Evolutionary conservation across 1,140 invertebrate genomes (phyloP).

Genomic region (Bombus confusus): DNA sequence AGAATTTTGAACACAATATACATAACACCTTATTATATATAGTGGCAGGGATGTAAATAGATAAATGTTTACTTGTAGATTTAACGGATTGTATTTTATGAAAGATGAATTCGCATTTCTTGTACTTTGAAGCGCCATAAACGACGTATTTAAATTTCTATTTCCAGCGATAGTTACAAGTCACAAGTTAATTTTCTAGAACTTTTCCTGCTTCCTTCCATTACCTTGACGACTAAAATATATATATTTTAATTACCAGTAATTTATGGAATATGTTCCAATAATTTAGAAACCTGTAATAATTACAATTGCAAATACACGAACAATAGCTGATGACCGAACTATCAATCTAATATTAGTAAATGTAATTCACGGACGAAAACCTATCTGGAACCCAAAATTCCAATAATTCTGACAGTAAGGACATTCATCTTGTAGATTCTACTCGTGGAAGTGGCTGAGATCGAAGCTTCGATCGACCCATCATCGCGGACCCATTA

Average conservation of each 20-base stretch:
- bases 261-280: too few relatives aligned
- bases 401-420: not conserved
- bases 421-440: not conserved
- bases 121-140: not conserved
- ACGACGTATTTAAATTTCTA: not conserved
- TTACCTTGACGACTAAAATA: not conserved
- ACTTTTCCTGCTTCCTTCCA: not conserved
- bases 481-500: constrained; percentile 31
- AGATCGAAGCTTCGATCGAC: constrained; percentile 12
- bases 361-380: not conserved
- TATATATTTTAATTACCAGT: not conserved
- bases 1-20: too few relatives aligned
- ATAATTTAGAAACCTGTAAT: too few relatives aligned
- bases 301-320: too few relatives aligned
- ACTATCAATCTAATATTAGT: too few relatives aligned
- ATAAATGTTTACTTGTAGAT: not conserved
- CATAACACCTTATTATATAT: not conserved
- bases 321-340: too few relatives aligned
- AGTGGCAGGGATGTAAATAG: not conserved
- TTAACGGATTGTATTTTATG: not conserved
- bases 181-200: not conserved
- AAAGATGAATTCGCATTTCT: not conserved
- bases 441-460: not conserved
- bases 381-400: not conserved
- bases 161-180: not conserved